Conservation (phyloP, 2,888 invertebrate species). For the Melipona bicolor region DNA sequence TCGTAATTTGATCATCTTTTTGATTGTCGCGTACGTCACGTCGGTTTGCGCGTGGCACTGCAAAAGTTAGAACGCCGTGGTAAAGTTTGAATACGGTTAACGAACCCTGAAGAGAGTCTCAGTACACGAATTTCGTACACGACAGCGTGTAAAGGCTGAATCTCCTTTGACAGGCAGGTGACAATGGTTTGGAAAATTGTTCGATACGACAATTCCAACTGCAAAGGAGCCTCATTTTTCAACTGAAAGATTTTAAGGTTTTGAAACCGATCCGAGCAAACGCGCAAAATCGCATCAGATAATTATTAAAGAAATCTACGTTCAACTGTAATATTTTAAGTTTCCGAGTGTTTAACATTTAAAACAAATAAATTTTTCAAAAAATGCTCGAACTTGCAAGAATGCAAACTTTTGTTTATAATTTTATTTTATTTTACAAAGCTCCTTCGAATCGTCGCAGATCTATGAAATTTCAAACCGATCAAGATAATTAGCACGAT, state of each 20-base stretch:
- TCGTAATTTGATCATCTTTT: slow-evolving; percentile 1
- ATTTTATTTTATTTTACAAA: too few species aligned
- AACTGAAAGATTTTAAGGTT: neutral
- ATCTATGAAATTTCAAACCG: too few species aligned
- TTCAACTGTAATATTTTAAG: too few species aligned
- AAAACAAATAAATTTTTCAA: too few species aligned
- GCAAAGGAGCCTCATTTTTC: neutral
- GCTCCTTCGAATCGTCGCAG: too few species aligned
- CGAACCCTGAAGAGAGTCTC: neutral
- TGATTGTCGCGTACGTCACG: neutral
- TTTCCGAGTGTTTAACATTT: too few species aligned
- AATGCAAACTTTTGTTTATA: too few species aligned
- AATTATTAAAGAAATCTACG: too few species aligned
- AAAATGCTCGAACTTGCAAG: too few species aligned
- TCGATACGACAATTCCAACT: neutral
- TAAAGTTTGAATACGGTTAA: neutral
- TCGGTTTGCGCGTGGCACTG: neutral
- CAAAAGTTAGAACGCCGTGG: neutral
- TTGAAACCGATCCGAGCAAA: too few species aligned
- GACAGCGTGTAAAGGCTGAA: neutral
- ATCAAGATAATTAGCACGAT: too few species aligned
- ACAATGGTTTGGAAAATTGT: neutral
- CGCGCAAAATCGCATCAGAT: too few species aligned
- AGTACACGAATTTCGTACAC: neutral
- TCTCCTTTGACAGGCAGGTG: neutral